Conservation (phyloP, 2,113 vertebrate genomes). For the Pterocles orientalis region DNA sequence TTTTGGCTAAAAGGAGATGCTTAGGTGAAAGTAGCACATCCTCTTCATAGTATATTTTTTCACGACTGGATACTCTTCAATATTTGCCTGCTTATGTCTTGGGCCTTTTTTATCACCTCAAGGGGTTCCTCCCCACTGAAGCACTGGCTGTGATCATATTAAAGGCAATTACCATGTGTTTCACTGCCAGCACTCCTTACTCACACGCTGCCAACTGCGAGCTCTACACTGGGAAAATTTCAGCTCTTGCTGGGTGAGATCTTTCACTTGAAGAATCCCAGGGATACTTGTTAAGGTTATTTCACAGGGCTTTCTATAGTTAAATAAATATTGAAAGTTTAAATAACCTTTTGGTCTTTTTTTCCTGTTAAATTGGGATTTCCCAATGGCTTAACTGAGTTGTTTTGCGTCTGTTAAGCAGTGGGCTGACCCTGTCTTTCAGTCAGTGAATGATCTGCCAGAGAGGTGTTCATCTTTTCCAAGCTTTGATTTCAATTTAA, state of each 20-base stretch:
- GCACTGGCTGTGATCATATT: neutral
- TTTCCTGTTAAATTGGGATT: neutral
- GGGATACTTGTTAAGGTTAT: neutral
- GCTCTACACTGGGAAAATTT: neutral
- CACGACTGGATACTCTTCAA: neutral
- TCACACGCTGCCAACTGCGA: neutral
- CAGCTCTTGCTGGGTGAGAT: neutral
- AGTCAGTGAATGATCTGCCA: neutral
- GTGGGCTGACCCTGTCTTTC: neutral
- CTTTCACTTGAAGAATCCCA: constrained; percentile 16
- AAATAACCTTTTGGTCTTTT: constrained; percentile 7
- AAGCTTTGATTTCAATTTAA: neutral
- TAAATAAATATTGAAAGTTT: constrained; percentile 1
- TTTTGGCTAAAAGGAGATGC: neutral
- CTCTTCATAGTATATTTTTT: neutral
- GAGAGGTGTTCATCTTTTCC: neutral
- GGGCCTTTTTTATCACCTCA: neutral
- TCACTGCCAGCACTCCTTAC: neutral
- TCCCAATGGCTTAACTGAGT: neutral
- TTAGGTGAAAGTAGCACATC: neutral
- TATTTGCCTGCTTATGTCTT: neutral
- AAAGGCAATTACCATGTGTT: neutral
- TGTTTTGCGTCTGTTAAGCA: neutral
- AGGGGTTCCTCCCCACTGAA: neutral
- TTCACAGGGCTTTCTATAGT: neutral